These are phyloP conservation scores for Agapornis canus DNA, from an alignment of 2,797 vertebrate species.

Conservation along the genomic window DNA sequence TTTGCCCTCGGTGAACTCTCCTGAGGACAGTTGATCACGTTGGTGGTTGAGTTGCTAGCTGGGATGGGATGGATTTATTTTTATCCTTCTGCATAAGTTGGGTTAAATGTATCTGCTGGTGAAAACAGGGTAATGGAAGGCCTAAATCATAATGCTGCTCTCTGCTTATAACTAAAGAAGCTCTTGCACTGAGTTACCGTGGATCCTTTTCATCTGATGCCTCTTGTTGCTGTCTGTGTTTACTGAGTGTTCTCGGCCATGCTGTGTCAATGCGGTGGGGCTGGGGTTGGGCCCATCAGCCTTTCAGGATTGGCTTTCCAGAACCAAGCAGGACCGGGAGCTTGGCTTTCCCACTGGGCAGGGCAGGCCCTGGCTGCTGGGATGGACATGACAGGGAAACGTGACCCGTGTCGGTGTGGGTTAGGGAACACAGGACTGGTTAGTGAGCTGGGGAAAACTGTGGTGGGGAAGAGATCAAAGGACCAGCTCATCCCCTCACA, in stretches of 20 bases:
- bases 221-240: not conserved
- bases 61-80: not conserved
- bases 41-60: not conserved
- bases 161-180: not conserved
- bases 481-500: fast-evolving
- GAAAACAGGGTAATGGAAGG: not conserved
- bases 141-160: not conserved
- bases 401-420: not conserved
- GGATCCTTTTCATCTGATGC: not conserved
- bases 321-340: not conserved
- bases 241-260: not conserved
- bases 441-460: not conserved
- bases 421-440: fast-evolving
- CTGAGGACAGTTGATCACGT: not conserved
- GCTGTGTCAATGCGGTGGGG: not conserved
- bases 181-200: not conserved
- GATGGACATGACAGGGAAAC: not conserved
- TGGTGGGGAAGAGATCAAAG: not conserved
- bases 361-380: not conserved
- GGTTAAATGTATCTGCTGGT: not conserved
- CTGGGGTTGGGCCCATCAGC: not conserved
- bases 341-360: not conserved
- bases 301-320: not conserved
- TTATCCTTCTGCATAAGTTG: not conserved
- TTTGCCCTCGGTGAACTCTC: not conserved